Conservation (phyloP, 2,888 invertebrate species). For the Selenia dentaria region DNA sequence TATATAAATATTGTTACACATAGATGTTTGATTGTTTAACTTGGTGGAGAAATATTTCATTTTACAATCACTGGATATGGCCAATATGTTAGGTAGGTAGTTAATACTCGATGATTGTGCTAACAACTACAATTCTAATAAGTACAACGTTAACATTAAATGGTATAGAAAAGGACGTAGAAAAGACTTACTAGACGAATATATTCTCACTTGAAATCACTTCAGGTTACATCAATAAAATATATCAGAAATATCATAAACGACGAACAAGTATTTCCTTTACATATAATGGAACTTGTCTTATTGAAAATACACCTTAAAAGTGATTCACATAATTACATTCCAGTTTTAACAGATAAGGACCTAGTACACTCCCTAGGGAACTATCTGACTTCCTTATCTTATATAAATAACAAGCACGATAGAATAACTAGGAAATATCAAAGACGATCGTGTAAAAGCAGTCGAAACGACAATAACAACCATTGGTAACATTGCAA, state of each 20-base stretch:
- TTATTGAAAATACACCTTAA: no score
- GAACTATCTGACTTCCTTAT: constrained; percentile 34
- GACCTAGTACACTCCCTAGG: constrained; percentile 35
- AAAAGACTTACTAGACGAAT: constrained; percentile 72
- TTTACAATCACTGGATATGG: no score
- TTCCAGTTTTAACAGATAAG: constrained; percentile 26
- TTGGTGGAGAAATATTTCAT: no score
- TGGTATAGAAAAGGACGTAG: constrained; percentile 81
- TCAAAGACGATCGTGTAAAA: constrained; percentile 55
- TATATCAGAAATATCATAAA: constrained; percentile 51
- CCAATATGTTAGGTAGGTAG: no score
- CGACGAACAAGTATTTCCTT: constrained; percentile 22
- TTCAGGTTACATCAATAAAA: constrained; percentile 68
- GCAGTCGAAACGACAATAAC: constrained; percentile 62
- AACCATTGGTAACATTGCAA: constrained; percentile 57
- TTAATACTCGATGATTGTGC: no score
- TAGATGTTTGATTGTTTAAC: no score
- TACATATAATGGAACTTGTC: background rate
- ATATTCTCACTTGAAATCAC: constrained; percentile 81
- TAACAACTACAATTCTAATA: constrained; percentile 34
- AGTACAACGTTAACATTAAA: constrained; percentile 77
- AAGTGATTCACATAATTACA: background rate
- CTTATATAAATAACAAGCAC: constrained; percentile 48
- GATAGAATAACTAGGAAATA: constrained; percentile 52
- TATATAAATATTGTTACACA: no score